These are phyloP conservation scores for Carpatolechia fugitivella DNA, from an alignment of 2,888 invertebrate genomes.

Conservation along the genomic window DNA sequence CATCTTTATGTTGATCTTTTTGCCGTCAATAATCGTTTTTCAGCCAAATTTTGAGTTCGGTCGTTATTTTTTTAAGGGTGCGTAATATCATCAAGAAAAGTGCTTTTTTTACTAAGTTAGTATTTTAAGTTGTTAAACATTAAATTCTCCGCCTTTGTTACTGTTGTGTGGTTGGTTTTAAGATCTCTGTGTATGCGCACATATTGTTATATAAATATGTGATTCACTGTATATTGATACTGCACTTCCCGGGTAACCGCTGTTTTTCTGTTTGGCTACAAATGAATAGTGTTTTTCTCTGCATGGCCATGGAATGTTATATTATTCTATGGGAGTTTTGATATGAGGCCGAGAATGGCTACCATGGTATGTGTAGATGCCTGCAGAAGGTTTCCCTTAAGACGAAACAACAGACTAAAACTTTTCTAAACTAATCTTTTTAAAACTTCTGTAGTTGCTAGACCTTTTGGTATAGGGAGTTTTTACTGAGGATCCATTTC, in stretches of 20 bases:
- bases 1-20: too few species aligned
- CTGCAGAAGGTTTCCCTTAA: slow-evolving; percentile 27
- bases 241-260: slow-evolving; percentile 66
- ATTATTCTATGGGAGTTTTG: slow-evolving; percentile 27
- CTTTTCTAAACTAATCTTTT: background rate
- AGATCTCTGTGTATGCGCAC: slow-evolving; percentile 29
- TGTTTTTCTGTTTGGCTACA: slow-evolving; percentile 61
- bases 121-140: too few species aligned
- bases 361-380: slow-evolving; percentile 47
- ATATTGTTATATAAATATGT: slow-evolving; percentile 40
- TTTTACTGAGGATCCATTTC: background rate
- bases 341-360: slow-evolving; percentile 31
- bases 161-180: background rate
- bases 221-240: slow-evolving; percentile 64
- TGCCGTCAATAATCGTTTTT: too few species aligned
- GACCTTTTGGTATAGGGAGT: background rate
- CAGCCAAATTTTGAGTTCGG: too few species aligned
- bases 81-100: too few species aligned
- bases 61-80: too few species aligned
- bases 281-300: slow-evolving; percentile 53
- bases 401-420: slow-evolving; percentile 15
- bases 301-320: slow-evolving; percentile 72
- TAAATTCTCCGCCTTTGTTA: background rate
- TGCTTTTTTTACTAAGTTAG: too few species aligned
- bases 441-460: slow-evolving; percentile 15